Percentiles rank a stretch among this genome's conserved stretches.
Conservation (phyloP, 2,888 invertebrate genomes). For the Pachymerium ferrugineum region DNA sequence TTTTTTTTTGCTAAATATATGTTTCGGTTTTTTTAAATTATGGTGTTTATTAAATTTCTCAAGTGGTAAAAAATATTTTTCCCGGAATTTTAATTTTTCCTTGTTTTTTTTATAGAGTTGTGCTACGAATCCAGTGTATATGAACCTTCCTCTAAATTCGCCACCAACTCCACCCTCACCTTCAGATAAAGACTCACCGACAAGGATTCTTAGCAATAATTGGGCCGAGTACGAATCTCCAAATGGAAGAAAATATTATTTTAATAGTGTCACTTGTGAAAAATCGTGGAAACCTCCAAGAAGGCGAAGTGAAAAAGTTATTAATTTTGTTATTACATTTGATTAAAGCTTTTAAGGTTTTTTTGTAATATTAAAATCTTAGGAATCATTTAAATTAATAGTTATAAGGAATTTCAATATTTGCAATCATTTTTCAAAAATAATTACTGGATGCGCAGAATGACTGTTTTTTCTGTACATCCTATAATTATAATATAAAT, state of each 20-base stretch:
- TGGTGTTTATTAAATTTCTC: too few relatives aligned
- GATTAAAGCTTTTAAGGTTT: neutral
- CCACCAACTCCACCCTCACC: conserved; percentile 37
- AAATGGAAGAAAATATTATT: conserved; percentile 46
- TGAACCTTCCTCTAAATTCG: conserved; percentile 34
- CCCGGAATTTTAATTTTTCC: neutral
- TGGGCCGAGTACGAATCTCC: conserved; percentile 48
- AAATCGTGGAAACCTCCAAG: conserved; percentile 49
- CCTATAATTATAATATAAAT: too few relatives aligned
- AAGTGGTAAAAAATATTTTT: too few relatives aligned
- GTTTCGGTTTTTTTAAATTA: too few relatives aligned
- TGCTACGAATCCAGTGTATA: conserved; percentile 34
- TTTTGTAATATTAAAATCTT: too few relatives aligned
- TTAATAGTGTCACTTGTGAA: conserved; percentile 44
- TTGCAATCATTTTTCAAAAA: too few relatives aligned
- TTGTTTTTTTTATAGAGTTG: conserved; percentile 25
- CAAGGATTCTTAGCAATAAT: conserved; percentile 39
- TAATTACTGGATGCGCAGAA: too few relatives aligned
- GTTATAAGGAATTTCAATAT: too few relatives aligned
- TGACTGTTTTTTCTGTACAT: too few relatives aligned
- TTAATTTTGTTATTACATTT: neutral
- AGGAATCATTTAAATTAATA: too few relatives aligned
- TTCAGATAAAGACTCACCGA: conserved; percentile 34
- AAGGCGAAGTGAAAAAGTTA: conserved; percentile 31
- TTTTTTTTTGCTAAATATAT: neutral